phyloP scores from a whole-genome alignment of 2,113 vertebrate species.

The Aspidoscelis tigris region DNA sequence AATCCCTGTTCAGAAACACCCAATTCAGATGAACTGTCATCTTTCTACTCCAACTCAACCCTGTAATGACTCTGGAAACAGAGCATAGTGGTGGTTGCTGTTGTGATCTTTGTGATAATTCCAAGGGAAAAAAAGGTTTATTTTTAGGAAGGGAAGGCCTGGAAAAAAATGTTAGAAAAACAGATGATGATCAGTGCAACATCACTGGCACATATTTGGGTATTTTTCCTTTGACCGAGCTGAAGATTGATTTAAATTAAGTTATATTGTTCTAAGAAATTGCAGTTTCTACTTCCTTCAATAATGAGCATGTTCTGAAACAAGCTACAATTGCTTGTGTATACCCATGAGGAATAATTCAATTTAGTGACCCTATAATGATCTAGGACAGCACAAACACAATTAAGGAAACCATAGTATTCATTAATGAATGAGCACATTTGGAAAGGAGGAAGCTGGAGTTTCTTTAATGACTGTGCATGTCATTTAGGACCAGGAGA shows the following conservation, averaged over 20 bases:
- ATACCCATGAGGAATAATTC: slow-evolving; percentile 56
- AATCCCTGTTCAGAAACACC: background rate
- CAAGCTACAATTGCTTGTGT: slow-evolving; percentile 51
- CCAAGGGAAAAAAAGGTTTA: background rate
- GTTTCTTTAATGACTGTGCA: slow-evolving; percentile 39
- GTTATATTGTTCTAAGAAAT: slow-evolving; percentile 50
- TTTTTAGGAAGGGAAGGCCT: background rate
- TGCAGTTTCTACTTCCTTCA: slow-evolving; percentile 53
- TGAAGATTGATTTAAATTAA: slow-evolving; percentile 54
- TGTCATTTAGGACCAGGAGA: slow-evolving; percentile 33
- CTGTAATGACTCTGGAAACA: background rate
- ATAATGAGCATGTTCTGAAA: slow-evolving; percentile 59
- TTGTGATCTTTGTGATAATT: background rate
- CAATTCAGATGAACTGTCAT: background rate
- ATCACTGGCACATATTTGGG: background rate
- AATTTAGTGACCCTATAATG: slow-evolving; percentile 57
- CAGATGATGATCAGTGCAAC: slow-evolving; percentile 13
- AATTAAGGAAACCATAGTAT: slow-evolving; percentile 47
- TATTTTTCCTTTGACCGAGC: slow-evolving; percentile 22
- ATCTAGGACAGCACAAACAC: slow-evolving; percentile 54
- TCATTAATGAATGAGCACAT: slow-evolving; percentile 51
- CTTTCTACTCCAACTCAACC: too few species aligned
- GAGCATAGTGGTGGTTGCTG: background rate
- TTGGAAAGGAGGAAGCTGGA: slow-evolving; percentile 45
- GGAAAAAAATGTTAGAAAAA: background rate